Percentiles rank a stretch among this genome's conserved stretches.
Evolutionary conservation across 1,140 invertebrate species (phyloP).

Genomic region (Batillaria attramentaria): DNA sequence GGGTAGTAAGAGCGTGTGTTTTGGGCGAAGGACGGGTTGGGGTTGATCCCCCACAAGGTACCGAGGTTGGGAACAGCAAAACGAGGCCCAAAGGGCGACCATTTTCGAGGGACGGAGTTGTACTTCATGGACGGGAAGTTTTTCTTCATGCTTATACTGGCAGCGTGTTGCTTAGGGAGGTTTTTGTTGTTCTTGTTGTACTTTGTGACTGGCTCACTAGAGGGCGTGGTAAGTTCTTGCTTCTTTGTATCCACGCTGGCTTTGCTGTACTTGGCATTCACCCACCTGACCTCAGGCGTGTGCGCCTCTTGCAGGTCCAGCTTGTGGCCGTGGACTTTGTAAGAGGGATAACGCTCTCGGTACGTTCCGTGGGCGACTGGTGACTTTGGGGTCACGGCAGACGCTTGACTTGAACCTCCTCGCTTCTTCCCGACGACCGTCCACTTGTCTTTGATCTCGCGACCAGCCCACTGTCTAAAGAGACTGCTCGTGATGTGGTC

Average conservation of each 20-base stretch:
- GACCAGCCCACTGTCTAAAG: background rate
- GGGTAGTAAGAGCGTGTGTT: background rate
- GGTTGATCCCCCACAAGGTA: background rate
- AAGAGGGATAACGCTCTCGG: no score
- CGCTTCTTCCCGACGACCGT: background rate
- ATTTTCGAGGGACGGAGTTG: background rate
- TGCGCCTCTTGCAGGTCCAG: background rate
- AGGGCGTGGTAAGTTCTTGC: background rate
- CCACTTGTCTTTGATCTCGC: constrained; percentile 11
- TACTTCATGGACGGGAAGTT: background rate
- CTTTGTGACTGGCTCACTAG: background rate
- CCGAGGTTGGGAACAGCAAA: constrained; percentile 8
- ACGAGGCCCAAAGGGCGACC: constrained; percentile 17
- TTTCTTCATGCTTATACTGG: no score
- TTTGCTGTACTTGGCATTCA: background rate
- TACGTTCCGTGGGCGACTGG: no score
- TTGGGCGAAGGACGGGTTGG: no score
- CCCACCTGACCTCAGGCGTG: background rate
- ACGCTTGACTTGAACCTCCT: background rate
- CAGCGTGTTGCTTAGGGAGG: no score
- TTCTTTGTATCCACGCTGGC: background rate
- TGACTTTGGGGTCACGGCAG: no score
- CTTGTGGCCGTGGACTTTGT: background rate
- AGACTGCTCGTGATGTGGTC: background rate
- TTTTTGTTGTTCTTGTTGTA: no score